These are phyloP conservation scores for Botia kubotai DNA, from an alignment of 2,797 vertebrate species.

Conservation along the genomic window DNA sequence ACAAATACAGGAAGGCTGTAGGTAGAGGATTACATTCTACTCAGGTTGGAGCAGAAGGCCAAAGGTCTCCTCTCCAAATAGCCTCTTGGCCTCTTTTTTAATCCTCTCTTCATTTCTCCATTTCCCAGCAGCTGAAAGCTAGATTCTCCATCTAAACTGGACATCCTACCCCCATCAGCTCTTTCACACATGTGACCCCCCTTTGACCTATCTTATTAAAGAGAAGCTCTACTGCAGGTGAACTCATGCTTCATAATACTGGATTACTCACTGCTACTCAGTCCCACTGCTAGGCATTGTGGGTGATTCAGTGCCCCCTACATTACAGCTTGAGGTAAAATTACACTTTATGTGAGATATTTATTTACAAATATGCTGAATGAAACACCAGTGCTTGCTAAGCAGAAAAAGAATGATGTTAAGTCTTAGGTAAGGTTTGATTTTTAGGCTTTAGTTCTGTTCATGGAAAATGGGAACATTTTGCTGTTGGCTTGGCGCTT, in stretches of 20 bases:
- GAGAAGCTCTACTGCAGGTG: constrained; percentile 3
- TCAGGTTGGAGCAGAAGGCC: constrained; percentile 25
- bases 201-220: constrained; percentile 14
- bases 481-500: too few species aligned
- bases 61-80: constrained; percentile 24
- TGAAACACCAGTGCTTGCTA: too few species aligned
- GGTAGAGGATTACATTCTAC: constrained; percentile 38
- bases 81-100: background rate
- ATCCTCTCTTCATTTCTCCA: constrained; percentile 9
- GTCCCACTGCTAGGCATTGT: background rate
- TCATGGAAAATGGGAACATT: too few species aligned
- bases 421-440: too few species aligned
- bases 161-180: constrained; percentile 15
- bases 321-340: background rate
- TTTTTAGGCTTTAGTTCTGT: too few species aligned
- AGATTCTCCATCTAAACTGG: constrained; percentile 37
- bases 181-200: background rate
- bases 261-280: constrained; percentile 12
- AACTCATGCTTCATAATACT: constrained; percentile 21
- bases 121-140: constrained; percentile 18
- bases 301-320: background rate
- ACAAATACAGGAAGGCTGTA: background rate
- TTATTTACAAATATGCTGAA: too few species aligned
- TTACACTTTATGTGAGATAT: background rate
- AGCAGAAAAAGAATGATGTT: too few species aligned